A percentile compares a stretch with the other conserved stretches of the same genome.
Conservation (phyloP, 2,113 vertebrate genomes). For the Grammomys surdaster region DNA sequence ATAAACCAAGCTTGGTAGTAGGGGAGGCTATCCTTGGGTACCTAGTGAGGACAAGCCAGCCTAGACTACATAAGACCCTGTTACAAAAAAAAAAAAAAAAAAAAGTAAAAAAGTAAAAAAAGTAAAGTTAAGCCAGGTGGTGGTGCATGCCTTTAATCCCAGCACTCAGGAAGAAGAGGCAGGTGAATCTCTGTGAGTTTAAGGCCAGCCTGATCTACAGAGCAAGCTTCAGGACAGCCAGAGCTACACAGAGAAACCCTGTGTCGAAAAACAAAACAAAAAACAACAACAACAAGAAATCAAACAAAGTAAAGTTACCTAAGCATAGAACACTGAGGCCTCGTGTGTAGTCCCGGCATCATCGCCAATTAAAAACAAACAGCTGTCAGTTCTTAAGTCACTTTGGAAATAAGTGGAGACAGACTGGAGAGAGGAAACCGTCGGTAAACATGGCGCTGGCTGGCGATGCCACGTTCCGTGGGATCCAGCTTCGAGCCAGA, state of each 20-base stretch:
- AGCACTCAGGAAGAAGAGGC: neutral
- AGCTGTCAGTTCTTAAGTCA: neutral
- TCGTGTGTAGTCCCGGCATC: neutral
- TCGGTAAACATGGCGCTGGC: neutral
- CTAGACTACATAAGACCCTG: neutral
- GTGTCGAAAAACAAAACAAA: neutral
- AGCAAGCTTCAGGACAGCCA: no score
- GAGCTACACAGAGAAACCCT: neutral
- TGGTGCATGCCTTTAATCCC: no score
- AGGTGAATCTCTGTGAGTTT: no score
- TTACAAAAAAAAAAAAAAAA: no score
- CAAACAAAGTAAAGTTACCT: neutral
- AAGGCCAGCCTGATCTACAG: no score
- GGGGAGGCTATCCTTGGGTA: neutral
- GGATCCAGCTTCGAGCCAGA: neutral
- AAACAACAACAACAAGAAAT: neutral
- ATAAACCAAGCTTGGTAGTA: neutral
- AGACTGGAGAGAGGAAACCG: neutral
- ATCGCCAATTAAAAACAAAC: neutral
- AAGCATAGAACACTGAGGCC: neutral
- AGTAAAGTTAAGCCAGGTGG: neutral
- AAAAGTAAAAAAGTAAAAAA: no score
- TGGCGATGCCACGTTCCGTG: neutral
- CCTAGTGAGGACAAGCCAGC: neutral
- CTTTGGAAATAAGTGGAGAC: neutral